Conservation (phyloP, 2,888 invertebrate genomes). For the Nephrotoma flavescens region DNA sequence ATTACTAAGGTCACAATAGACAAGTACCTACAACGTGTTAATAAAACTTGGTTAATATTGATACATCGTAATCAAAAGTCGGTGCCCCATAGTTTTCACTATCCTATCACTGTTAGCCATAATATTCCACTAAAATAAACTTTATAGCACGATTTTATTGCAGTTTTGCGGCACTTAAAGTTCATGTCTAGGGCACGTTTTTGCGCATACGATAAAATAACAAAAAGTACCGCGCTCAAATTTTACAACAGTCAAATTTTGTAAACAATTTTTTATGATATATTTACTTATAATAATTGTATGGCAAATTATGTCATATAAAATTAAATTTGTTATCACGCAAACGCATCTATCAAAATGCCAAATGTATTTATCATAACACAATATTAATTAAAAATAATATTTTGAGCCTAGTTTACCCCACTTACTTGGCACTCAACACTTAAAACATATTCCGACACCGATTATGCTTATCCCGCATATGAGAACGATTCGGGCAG, state of each 20-base stretch:
- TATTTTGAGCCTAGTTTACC: too few species aligned
- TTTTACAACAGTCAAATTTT: neutral
- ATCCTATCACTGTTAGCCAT: too few species aligned
- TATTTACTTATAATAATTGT: neutral
- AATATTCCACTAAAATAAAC: too few species aligned
- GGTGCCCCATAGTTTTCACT: too few species aligned
- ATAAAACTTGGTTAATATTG: too few species aligned
- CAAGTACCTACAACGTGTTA: too few species aligned
- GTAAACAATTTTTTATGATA: neutral
- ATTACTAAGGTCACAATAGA: too few species aligned
- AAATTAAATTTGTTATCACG: neutral
- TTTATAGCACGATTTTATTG: too few species aligned
- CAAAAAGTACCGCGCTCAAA: neutral
- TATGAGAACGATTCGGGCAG: neutral
- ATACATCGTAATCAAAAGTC: too few species aligned
- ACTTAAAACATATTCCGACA: neutral
- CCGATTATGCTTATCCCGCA: neutral
- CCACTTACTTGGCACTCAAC: neutral
- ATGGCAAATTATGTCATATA: neutral
- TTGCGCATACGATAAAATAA: neutral
- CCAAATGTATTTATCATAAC: neutral
- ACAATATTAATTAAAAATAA: neutral
- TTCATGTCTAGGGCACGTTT: too few species aligned
- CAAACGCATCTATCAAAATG: neutral
- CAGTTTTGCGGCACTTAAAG: too few species aligned